Percentiles rank a stretch among this genome's conserved stretches.
These are phyloP conservation scores for Tenodera sinensis DNA, from an alignment of 2,888 invertebrate genomes.

Conservation along the genomic window DNA sequence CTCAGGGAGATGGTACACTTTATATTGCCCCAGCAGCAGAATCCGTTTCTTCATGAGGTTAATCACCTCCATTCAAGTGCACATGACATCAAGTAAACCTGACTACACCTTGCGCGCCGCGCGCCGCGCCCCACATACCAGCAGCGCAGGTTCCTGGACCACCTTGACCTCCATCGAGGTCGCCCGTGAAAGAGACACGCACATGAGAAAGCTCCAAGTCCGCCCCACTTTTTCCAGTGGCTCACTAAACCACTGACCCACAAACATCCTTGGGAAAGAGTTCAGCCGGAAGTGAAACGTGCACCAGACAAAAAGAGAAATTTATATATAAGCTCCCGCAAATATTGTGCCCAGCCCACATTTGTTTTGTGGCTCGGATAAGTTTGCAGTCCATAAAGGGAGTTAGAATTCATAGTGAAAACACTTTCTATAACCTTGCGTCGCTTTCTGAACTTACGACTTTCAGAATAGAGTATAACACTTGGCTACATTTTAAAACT, in stretches of 20 bases:
- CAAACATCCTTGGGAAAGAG: neutral
- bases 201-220: neutral
- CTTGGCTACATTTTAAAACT: too few relatives aligned
- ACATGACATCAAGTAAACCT: neutral
- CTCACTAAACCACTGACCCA: slow-evolving; percentile 8
- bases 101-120: neutral
- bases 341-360: neutral
- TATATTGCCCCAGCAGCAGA: neutral
- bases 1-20: neutral
- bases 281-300: neutral
- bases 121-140: neutral
- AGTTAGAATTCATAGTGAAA: neutral
- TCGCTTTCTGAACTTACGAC: neutral
- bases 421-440: neutral
- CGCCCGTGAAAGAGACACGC: neutral
- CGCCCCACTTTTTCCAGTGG: neutral
- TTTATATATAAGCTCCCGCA: neutral
- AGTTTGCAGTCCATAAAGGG: neutral
- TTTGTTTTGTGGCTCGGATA: neutral
- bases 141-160: neutral
- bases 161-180: slow-evolving; percentile 7
- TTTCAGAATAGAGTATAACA: neutral
- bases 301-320: neutral
- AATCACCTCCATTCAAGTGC: neutral
- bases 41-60: neutral